These are phyloP conservation scores for Dufourea novaeangliae DNA, from an alignment of 1,140 invertebrate genomes.

Conservation along the genomic window DNA sequence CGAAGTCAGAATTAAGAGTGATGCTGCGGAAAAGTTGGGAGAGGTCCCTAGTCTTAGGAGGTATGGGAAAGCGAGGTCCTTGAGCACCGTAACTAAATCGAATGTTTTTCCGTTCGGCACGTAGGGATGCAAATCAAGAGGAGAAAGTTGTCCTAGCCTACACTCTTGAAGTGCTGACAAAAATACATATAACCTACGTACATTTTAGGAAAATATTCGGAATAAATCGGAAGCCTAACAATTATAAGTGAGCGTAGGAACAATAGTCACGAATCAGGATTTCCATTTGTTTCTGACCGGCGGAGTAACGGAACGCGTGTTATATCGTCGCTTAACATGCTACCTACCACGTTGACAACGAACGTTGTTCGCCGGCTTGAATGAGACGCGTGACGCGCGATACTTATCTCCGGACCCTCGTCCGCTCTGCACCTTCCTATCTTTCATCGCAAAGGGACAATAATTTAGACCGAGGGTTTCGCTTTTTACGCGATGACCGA, in stretches of 20 bases:
- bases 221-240: slow-evolving; percentile 20
- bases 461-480: slow-evolving; percentile 61
- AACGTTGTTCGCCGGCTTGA: slow-evolving; percentile 59
- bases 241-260: slow-evolving; percentile 60
- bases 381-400: slow-evolving; percentile 63
- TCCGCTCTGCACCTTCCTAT: slow-evolving; percentile 55
- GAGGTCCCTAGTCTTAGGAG: no score
- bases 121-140: no score
- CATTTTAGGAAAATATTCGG: no score
- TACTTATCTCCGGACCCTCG: slow-evolving; percentile 67
- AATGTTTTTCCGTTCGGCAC: no score
- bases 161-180: no score
- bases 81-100: no score
- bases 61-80: no score
- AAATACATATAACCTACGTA: no score
- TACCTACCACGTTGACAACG: slow-evolving; percentile 65
- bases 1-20: no score
- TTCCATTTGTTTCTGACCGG: slow-evolving; percentile 64
- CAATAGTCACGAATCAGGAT: slow-evolving; percentile 59
- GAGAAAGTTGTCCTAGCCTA: no score
- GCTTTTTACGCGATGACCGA: slow-evolving; percentile 41
- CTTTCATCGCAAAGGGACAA: slow-evolving; percentile 60
- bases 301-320: slow-evolving; percentile 68
- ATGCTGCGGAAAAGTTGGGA: no score
- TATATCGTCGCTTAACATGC: slow-evolving; percentile 64